Percentiles rank a stretch among this genome's conserved stretches.
Evolutionary conservation across 1,140 invertebrate species (phyloP).

Genomic region (Pseudomyrmex cubaensis): DNA sequence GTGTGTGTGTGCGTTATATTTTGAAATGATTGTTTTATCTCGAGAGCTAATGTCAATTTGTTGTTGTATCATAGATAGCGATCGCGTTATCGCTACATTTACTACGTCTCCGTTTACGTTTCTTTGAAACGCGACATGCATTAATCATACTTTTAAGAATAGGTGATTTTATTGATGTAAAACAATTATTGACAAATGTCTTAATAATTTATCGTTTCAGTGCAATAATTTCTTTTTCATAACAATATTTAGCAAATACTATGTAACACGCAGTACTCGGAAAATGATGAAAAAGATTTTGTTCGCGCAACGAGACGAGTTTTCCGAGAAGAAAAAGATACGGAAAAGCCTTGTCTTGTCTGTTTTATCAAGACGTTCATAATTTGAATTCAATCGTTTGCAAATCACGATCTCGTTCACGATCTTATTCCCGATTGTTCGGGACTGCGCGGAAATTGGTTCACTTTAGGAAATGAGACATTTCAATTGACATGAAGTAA

Average conservation of each 20-base stretch:
- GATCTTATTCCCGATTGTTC: constrained; percentile 56
- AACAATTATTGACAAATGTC: too few relatives aligned
- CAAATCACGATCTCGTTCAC: constrained; percentile 62
- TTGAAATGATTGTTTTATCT: constrained; percentile 36
- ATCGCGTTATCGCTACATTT: constrained; percentile 24
- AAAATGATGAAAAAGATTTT: constrained; percentile 52
- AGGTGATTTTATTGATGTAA: too few relatives aligned
- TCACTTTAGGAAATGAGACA: constrained; percentile 65
- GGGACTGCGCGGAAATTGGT: constrained; percentile 64
- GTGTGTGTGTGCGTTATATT: too few relatives aligned
- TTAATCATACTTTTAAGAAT: background rate
- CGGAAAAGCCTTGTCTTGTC: background rate
- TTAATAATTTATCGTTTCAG: too few relatives aligned
- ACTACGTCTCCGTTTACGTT: background rate
- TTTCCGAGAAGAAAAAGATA: too few relatives aligned
- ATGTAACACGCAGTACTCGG: constrained; percentile 37
- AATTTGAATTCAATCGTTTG: constrained; percentile 71
- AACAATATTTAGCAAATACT: background rate
- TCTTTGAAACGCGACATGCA: background rate
- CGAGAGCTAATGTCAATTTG: constrained; percentile 17
- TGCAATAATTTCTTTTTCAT: too few relatives aligned
- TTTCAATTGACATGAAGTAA: constrained; percentile 26
- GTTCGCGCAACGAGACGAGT: background rate
- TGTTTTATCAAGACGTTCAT: constrained; percentile 38
- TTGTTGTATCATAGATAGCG: background rate